Percentiles rank a stretch among this genome's conserved stretches.
Conservation (phyloP, 2,888 invertebrate genomes). For the Leptinotarsa haldemani region DNA sequence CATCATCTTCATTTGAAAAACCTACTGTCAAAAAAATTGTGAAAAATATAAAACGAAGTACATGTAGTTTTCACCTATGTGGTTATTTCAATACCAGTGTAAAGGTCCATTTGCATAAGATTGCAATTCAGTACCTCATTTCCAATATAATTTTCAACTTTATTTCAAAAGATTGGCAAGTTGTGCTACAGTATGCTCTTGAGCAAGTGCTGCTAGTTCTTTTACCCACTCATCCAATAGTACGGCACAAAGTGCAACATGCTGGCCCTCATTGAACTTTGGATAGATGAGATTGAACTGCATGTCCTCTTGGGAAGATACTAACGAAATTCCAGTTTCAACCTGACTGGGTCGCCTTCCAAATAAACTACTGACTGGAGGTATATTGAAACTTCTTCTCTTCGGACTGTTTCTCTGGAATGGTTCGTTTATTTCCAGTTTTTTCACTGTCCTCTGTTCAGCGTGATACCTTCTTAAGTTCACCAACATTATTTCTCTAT, state of each 20-base stretch:
- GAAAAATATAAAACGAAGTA: too few species aligned
- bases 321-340: conserved; percentile 56
- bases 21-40: too few species aligned
- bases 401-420: conserved; percentile 77
- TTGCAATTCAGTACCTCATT: background rate
- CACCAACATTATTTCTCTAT: conserved; percentile 81
- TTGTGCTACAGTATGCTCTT: conserved; percentile 87
- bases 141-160: background rate
- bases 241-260: conserved; percentile 84
- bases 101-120: too few species aligned
- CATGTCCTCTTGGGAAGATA: conserved; percentile 54
- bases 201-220: conserved; percentile 92
- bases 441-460: conserved; percentile 57
- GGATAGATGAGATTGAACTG: conserved; percentile 58
- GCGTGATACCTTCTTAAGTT: conserved; percentile 75
- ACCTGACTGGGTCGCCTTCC: conserved; percentile 70
- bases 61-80: too few species aligned
- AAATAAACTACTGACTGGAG: conserved; percentile 75
- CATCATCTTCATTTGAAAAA: too few species aligned
- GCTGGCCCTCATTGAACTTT: conserved; percentile 67
- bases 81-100: too few species aligned
- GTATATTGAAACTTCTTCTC: conserved; percentile 80
- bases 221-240: conserved; percentile 95
- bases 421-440: conserved; percentile 61
- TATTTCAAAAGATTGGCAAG: conserved; percentile 65